Percentiles rank a stretch among this genome's conserved stretches.
Conservation (phyloP, 2,113 vertebrate genomes). For the Tursiops truncatus region DNA sequence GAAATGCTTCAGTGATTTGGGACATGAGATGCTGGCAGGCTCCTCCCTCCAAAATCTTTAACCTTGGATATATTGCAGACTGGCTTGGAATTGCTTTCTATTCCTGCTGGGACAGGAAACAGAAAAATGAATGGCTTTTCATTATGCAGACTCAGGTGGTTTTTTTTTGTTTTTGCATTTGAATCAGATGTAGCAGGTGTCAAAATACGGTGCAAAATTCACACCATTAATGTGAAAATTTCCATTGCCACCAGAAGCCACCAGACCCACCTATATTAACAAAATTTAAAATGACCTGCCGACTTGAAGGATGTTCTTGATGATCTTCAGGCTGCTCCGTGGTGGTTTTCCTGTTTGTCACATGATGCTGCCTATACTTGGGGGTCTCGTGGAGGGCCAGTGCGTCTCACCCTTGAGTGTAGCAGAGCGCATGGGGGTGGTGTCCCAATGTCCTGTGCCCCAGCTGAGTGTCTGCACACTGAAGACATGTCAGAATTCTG, state of each 20-base stretch:
- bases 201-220: constrained; percentile 38
- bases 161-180: not conserved
- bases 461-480: not conserved
- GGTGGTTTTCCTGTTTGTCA: not conserved
- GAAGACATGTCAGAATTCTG: not conserved
- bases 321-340: not conserved
- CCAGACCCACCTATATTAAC: not conserved
- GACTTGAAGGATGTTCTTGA: not conserved
- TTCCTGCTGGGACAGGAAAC: constrained; percentile 52
- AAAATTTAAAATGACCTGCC: not conserved
- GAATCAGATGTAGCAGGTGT: constrained; percentile 44
- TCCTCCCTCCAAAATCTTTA: constrained; percentile 41
- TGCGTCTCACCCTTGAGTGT: not conserved
- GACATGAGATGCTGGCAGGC: constrained; percentile 7
- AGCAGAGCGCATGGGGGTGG: not conserved
- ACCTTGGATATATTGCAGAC: constrained; percentile 34
- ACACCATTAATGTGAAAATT: constrained; percentile 50
- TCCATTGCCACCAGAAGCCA: not conserved
- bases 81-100: constrained; percentile 27
- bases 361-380: not conserved
- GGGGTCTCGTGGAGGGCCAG: not conserved
- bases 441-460: not conserved
- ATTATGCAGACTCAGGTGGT: not conserved
- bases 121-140: constrained; percentile 36
- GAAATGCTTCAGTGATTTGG: constrained; percentile 64